Base-by-base conservation (phyloP, 2,888 invertebrate genomes). In the Oxytorus armatus region DNA sequence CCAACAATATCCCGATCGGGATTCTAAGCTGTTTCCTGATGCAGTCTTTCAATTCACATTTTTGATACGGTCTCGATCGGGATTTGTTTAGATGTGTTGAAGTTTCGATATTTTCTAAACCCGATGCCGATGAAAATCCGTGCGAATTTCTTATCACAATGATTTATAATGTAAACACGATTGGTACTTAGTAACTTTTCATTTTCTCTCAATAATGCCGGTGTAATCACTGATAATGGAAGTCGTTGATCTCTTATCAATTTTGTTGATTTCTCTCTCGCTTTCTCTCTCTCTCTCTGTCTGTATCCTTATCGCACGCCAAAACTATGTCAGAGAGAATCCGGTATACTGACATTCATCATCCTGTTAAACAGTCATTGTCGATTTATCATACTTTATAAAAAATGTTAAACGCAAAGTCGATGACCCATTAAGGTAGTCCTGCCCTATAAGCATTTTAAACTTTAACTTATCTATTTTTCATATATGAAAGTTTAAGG, bases 371-470 rank as follows among this genome's bases (percentile, higher is more conserved):
- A 51, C 51, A 70, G 39, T 44, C 16, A 47, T 63, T 47, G 57
- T 69, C 39, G 63, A 51, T 39, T 57, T 79, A 65, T 63, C 63
- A 11, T 16, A 7, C 47, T 3, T 55, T 72, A 47, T 1, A n/a
- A 44, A 49, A 36, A 42, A 68, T 36, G 14, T 36, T 25, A 49
- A 49, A 59, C n/a, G 11, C 47, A 25, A 65, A 59, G 59, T 51
- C 69, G 70, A 66, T 65, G 70, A 79, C 75, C 75, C 70, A 44
- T 70, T 57, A 23, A 63, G 44, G 14, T 36, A 68, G 36, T n/a
- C n/a, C n/a, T n/a, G n/a, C n/a, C n/a, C n/a, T n/a, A n/a, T n/a
- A n/a, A n/a, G n/a, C n/a, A n/a, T n/a, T n/a, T n/a, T n/a, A n/a
- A n/a, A n/a, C n/a, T n/a, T n/a, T n/a, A n/a, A n/a, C n/a, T n/a